A percentile compares a stretch with the other conserved stretches of the same genome.
phyloP scores from a whole-genome alignment of 2,113 vertebrate species.

The Leptobrachium ailaonicum region DNA sequence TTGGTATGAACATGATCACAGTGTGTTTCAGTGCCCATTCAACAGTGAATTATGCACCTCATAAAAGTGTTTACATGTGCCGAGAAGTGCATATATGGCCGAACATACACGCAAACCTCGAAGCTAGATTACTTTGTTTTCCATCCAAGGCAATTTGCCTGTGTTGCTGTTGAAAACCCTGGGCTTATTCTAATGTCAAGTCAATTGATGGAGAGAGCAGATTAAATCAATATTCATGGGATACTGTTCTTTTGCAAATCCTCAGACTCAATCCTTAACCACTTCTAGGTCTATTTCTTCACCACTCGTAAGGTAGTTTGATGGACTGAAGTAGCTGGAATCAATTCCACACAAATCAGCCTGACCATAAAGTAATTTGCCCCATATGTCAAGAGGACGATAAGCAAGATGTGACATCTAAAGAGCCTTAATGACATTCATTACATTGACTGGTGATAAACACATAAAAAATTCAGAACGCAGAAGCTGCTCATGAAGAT shows the following conservation, averaged over 20 bases:
- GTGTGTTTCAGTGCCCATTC: too few species aligned
- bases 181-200: background rate
- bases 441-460: conserved; percentile 14
- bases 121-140: too few species aligned
- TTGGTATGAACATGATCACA: too few species aligned
- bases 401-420: conserved; percentile 17
- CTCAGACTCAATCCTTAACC: background rate
- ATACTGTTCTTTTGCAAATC: conserved; percentile 4
- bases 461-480: background rate
- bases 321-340: background rate
- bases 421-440: conserved; percentile 32
- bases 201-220: background rate
- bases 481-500: conserved; percentile 2
- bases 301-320: conserved; percentile 2
- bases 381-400: conserved; percentile 13
- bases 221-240: conserved; percentile 9
- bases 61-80: too few species aligned
- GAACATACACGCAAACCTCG: too few species aligned
- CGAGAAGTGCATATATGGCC: too few species aligned
- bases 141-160: too few species aligned
- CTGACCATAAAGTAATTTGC: conserved; percentile 34
- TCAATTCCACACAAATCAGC: conserved; percentile 15
- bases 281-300: conserved; percentile 15
- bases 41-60: too few species aligned
- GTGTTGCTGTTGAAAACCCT: too few species aligned